Base-by-base conservation (phyloP, 2,888 invertebrate genomes). In the Netelia melanura region DNA sequence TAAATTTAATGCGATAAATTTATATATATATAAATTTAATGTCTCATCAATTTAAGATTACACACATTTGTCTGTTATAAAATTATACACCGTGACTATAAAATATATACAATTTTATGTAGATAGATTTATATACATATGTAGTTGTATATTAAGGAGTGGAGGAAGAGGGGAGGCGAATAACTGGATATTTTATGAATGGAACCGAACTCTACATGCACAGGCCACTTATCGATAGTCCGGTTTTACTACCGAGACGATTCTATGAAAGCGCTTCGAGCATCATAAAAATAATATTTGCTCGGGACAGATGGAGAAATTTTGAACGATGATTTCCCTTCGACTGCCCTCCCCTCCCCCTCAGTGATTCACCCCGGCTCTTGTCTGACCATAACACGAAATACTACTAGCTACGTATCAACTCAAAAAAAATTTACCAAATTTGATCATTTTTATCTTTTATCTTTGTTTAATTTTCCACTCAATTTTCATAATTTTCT, bases 181-280 rank as follows among this genome's bases (percentile, higher is more conserved):
- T 30, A 30, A 30, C 30, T 5, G 30, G 30, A 30, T 30, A 30
- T 72, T 61, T 48, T 62, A 61, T 70, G 48, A 61, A 61, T 61
- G 30, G 30, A n/a, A 14, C 17, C 30, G 54, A 3, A 67, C n/a
- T 11, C n/a, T 30, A n/a, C 10, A n/a, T 68, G 17, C 17, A 14
- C 17, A 56, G 11, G 56, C 23, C 8, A 48, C 43, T 58, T 25
- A 58, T 77, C 56, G 77, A 78, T 61, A 48, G 61, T 30, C 25
- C 17, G 44, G 68, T 78, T 78, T 70, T 68, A 21, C 17, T 30
- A 61, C 25, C 68, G 68, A 77, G 56, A 67, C 17, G 23, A 30
- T 17, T n/a, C 68, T 17, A 56, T 54, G 54, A 38, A 54, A 68
- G 52, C 21, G 44, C 9, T n/a, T 52, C 52, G 23, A 25, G 52